Evolutionary conservation across 1,140 invertebrate genomes (phyloP), one percentile per base, ranked within the genome.

Genomic region (Oryctes rhinoceros): DNA sequence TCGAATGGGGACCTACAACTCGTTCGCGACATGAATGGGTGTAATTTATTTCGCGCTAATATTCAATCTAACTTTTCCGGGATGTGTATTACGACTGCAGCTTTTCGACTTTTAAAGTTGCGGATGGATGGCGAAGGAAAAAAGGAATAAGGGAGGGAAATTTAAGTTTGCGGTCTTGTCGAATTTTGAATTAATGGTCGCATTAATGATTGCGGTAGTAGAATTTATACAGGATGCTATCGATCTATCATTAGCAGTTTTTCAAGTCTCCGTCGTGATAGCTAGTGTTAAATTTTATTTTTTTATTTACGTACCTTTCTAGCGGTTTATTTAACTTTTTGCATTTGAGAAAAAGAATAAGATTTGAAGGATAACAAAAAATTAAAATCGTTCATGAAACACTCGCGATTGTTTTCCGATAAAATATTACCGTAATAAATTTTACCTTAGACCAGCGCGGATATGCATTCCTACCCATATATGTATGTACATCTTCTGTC

Each of bases 11-110:
- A 53, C 49, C 1, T 53, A 53, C 49, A 53, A 53, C 49, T 53
- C n/a, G 49, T n/a, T 53, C 49, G 49, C 49, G 13, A n/a, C 49
- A 53, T 53, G 49, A 53, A 53, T 53, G n/a, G 49, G 13, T 53
- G 49, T 53, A 53, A 53, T 53, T 53, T 53, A 53, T 53, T 53
- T 53, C 49, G 49, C n/a, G 13, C 49, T 53, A 18, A 53, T 53
- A 18, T 53, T 53, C 49, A 53, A 53, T 53, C 49, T 18, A 53
- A 53, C 49, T 53, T 53, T 13, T 3, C 4, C 49, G 49, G 13
- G 49, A 53, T 53, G 49, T 53, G n/a, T 18, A 53, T 15, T 53
- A 53, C 13, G 49, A 53, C 13, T 18, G 13, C 49, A 13, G 49
- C 13, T 53, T 53, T 53, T 7, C 49, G 49, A 18, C 49, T 53